These are phyloP conservation scores for Corydoras sp. DNA, from an alignment of 2,113 vertebrate genomes.

Conservation along the genomic window DNA sequence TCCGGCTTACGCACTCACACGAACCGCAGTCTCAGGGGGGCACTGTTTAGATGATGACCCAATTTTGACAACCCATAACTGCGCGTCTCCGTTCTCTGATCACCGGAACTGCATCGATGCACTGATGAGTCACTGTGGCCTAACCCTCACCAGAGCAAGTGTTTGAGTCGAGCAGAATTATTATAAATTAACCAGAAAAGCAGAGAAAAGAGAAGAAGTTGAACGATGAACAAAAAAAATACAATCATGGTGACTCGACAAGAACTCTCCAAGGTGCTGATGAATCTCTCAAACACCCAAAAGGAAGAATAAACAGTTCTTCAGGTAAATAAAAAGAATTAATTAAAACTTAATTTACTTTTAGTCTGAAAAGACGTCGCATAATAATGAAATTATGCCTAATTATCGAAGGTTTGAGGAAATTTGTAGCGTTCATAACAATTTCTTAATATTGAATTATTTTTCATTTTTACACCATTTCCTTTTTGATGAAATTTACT, in stretches of 20 bases:
- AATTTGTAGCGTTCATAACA: no score
- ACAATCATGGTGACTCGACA: conserved; percentile 26
- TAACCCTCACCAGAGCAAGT: background rate
- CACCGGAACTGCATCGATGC: conserved; percentile 13
- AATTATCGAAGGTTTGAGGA: no score
- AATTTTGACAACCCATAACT: conserved; percentile 27
- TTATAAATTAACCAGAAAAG: background rate
- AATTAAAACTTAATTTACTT: background rate
- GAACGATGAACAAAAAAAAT: background rate
- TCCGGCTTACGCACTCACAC: conserved; percentile 2
- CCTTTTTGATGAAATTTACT: no score
- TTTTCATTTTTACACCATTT: no score
- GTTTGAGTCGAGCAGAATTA: background rate
- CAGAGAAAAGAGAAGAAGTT: background rate
- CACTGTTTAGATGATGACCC: conserved; percentile 26
- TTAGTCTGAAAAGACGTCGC: background rate
- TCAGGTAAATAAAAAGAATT: background rate
- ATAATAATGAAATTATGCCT: background rate
- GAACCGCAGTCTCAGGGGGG: conserved; percentile 11
- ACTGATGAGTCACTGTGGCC: conserved; percentile 8
- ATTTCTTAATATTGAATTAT: no score
- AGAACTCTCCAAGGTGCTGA: conserved; percentile 53
- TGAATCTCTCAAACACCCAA: conserved; percentile 17
- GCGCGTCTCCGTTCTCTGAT: conserved; percentile 28
- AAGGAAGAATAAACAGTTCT: background rate